A percentile compares a stretch with the other conserved stretches of the same genome.
Conservation (phyloP, 2,888 invertebrate species). For the Thysanoteuthis rhombus region DNA sequence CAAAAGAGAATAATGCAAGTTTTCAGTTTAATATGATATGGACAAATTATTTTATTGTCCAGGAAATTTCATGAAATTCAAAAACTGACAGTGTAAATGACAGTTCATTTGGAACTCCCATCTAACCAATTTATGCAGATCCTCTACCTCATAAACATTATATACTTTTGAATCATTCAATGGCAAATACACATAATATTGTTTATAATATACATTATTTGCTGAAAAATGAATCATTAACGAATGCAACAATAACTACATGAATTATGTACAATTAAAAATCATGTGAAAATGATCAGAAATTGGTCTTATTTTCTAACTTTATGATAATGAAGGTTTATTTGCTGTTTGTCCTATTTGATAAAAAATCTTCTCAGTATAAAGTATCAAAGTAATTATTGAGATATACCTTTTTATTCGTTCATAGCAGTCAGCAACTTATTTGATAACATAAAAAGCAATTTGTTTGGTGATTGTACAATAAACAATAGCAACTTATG, state of each 20-base stretch:
- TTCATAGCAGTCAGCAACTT: background rate
- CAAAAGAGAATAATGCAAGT: background rate
- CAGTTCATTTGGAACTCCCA: background rate
- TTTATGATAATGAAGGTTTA: background rate
- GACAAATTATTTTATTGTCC: background rate
- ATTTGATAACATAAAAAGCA: background rate
- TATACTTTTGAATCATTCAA: background rate
- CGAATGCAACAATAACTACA: background rate
- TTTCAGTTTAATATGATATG: background rate
- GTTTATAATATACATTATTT: background rate
- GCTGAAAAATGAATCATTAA: background rate
- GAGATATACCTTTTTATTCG: background rate
- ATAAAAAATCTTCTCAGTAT: background rate
- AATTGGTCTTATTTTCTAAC: too few relatives aligned
- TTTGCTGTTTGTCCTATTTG: background rate
- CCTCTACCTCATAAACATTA: background rate
- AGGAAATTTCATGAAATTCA: background rate
- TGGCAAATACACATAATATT: background rate
- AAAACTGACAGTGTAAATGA: too few relatives aligned
- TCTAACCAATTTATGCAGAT: background rate
- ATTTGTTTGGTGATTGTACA: too few relatives aligned
- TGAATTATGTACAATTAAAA: too few relatives aligned
- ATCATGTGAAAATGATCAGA: background rate
- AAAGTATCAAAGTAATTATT: background rate
- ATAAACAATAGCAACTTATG: too few relatives aligned